These are phyloP conservation scores for Cnemophilus loriae DNA, from an alignment of 2,113 vertebrate genomes.

Conservation along the genomic window DNA sequence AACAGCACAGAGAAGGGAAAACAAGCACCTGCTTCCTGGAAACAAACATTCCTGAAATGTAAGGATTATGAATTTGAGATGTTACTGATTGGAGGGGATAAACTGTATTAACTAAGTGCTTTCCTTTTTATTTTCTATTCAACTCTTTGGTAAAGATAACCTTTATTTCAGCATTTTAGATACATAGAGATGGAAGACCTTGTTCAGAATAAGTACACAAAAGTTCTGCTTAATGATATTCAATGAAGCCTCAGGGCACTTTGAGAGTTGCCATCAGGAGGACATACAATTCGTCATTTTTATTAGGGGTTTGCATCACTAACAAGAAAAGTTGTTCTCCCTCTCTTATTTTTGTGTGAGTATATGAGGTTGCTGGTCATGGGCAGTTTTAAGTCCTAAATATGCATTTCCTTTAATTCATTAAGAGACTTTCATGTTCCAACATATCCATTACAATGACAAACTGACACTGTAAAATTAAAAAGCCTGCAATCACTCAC, in stretches of 20 bases:
- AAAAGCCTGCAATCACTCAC: slow-evolving; percentile 12
- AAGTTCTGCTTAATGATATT: background rate
- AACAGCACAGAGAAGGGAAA: background rate
- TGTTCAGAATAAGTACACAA: background rate
- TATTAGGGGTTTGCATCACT: background rate
- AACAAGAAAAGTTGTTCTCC: slow-evolving; percentile 9
- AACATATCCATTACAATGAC: slow-evolving; percentile 5
- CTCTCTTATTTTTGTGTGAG: background rate
- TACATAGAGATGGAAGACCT: background rate
- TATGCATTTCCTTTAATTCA: slow-evolving; percentile 55
- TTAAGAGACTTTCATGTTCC: slow-evolving; percentile 41
- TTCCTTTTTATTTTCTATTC: background rate
- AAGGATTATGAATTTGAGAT: background rate
- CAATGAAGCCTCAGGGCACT: background rate
- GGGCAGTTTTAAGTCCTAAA: slow-evolving; percentile 42
- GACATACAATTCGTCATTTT: background rate
- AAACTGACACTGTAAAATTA: slow-evolving; percentile 37
- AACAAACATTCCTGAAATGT: background rate
- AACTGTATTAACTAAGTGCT: background rate
- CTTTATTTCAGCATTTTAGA: background rate
- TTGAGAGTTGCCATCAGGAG: background rate
- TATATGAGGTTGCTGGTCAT: background rate
- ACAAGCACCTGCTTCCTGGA: background rate
- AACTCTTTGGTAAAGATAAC: background rate
- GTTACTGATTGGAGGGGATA: background rate